phyloP scores from a whole-genome alignment of 2,888 invertebrate species.

The Coelinius sp. region DNA sequence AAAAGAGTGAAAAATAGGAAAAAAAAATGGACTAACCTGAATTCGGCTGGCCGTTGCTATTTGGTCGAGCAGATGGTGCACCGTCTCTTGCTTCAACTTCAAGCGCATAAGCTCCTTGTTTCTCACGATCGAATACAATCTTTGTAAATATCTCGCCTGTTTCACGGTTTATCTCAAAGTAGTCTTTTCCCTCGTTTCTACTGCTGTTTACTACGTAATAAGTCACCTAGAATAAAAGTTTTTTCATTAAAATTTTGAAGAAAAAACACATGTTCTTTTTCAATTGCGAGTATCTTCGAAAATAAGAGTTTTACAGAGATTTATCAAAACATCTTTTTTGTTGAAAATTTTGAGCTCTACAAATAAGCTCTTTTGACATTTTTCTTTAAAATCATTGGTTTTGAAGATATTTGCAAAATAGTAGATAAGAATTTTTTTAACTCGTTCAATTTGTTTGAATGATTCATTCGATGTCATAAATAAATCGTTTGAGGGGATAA shows the following conservation, averaged over 20 bases:
- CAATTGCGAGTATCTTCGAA: too few relatives aligned
- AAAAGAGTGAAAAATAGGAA: slow-evolving; percentile 4
- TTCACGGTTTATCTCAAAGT: slow-evolving; percentile 95
- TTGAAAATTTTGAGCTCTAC: too few relatives aligned
- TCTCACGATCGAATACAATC: slow-evolving; percentile 96
- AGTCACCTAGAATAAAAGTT: slow-evolving; percentile 79
- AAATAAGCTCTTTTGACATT: too few relatives aligned
- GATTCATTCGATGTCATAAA: too few relatives aligned
- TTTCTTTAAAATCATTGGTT: too few relatives aligned
- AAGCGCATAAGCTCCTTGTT: slow-evolving; percentile 96
- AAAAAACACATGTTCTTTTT: background rate
- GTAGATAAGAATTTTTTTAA: too few relatives aligned
- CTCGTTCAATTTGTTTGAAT: too few relatives aligned
- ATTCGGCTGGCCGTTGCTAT: slow-evolving; percentile 94
- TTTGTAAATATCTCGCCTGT: slow-evolving; percentile 97
- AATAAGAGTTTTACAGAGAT: too few relatives aligned
- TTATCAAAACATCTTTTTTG: too few relatives aligned
- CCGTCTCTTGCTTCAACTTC: slow-evolving; percentile 98
- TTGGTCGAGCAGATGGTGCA: slow-evolving; percentile 95
- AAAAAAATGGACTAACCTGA: slow-evolving; percentile 80
- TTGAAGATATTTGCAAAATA: too few relatives aligned
- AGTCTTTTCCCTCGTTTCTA: slow-evolving; percentile 93
- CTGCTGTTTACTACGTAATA: slow-evolving; percentile 94
- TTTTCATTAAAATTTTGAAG: background rate
- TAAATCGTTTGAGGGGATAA: too few relatives aligned